Conservation (phyloP, 2,113 vertebrate genomes). For the Steatornis caripensis region DNA sequence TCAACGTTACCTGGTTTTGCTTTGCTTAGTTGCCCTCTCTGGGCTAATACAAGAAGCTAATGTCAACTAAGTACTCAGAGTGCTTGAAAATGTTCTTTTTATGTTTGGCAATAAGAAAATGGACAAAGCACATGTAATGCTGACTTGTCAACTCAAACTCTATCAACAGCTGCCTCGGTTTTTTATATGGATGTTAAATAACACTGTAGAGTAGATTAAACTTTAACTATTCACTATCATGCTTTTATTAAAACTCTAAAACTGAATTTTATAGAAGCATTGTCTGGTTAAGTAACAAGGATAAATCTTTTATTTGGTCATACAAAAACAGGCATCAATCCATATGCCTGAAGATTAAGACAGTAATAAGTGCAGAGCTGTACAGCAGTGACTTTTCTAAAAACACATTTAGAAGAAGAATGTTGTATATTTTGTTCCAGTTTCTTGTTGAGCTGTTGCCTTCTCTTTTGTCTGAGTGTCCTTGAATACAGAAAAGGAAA, state of each 20-base stretch:
- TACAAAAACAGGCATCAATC: not conserved
- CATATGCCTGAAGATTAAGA: not conserved
- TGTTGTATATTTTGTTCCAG: not conserved
- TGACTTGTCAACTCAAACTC: not conserved
- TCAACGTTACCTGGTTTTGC: not conserved
- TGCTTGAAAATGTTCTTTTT: not conserved
- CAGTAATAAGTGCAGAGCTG: not conserved
- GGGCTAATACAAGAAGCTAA: not conserved
- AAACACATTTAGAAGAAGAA: not conserved
- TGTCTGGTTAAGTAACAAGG: not conserved
- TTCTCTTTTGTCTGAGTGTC: not conserved
- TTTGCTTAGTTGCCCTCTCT: not conserved
- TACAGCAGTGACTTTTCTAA: not conserved
- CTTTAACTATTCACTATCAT: conserved; percentile 12
- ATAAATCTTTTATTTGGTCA: conserved; percentile 6
- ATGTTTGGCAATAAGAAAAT: not conserved
- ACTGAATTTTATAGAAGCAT: not conserved
- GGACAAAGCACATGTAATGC: not conserved
- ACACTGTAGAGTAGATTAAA: not conserved
- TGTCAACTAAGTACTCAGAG: not conserved
- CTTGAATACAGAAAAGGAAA: not conserved
- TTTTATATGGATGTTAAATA: conserved; percentile 6
- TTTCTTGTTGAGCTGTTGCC: not conserved
- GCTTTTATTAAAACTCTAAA: conserved; percentile 6
- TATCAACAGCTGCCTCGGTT: not conserved